These are phyloP conservation scores for Copidosoma floridanum DNA, from an alignment of 1,140 invertebrate genomes.

Conservation along the genomic window DNA sequence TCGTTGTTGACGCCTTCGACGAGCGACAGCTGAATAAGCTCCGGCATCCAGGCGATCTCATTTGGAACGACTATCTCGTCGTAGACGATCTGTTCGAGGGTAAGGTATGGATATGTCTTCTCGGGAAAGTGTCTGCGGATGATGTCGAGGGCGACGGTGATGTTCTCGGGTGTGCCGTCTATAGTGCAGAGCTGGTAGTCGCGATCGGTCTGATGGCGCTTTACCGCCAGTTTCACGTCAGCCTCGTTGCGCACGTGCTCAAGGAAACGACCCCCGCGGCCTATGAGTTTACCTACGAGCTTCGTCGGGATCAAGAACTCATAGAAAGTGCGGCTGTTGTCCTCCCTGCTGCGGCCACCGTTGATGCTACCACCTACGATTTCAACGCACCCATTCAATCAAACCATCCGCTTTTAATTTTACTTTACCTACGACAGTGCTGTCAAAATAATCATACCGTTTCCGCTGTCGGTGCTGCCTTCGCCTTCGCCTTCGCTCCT, in stretches of 20 bases:
- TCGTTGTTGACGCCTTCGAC: conserved; percentile 92
- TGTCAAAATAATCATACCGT: conserved; percentile 42
- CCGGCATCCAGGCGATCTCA: conserved; percentile 33
- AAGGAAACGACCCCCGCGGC: conserved; percentile 78
- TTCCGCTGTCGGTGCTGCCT: conserved; percentile 52
- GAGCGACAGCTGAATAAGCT: conserved; percentile 69
- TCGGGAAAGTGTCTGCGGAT: conserved; percentile 81
- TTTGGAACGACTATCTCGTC: conserved; percentile 51
- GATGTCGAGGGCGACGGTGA: conserved; percentile 76
- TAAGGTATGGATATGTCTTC: conserved; percentile 74
- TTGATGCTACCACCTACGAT: conserved; percentile 61
- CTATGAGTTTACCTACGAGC: conserved; percentile 85
- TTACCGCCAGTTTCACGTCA: conserved; percentile 74
- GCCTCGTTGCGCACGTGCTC: conserved; percentile 77
- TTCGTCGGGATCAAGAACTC: conserved; percentile 80
- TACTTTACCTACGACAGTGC: too few species aligned
- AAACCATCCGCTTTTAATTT: conserved; percentile 3
- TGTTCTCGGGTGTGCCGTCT: conserved; percentile 75
- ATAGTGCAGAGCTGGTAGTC: conserved; percentile 78
- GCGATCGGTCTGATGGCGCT: conserved; percentile 69
- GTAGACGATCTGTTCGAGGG: conserved; percentile 69
- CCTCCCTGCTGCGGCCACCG: conserved; percentile 55
- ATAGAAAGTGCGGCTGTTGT: conserved; percentile 52
- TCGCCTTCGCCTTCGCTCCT: conserved; percentile 56
- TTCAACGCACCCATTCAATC: neutral